phyloP scores from a whole-genome alignment of 2,797 vertebrate genomes.

The Anguilla marmorata region DNA sequence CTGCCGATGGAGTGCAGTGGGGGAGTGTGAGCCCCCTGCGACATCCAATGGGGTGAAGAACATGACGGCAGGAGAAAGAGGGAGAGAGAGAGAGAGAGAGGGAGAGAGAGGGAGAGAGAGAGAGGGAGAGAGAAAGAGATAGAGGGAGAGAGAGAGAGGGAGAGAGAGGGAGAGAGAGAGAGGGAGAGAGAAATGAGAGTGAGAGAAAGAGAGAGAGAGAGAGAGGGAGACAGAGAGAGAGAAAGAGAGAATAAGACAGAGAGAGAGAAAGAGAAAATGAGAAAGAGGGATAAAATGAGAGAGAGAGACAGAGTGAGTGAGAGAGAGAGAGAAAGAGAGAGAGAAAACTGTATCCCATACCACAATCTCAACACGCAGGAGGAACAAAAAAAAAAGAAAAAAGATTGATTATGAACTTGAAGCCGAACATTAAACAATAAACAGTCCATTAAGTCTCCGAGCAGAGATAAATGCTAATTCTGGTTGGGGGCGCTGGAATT shows the following conservation, averaged over 20 bases:
- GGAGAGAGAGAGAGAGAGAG: slow-evolving; percentile 31
- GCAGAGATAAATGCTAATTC: slow-evolving; percentile 67
- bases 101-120: slow-evolving; percentile 38
- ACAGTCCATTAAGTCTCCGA: slow-evolving; percentile 81
- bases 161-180: no score
- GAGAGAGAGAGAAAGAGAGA: slow-evolving; percentile 45
- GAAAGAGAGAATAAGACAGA: slow-evolving; percentile 41
- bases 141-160: no score
- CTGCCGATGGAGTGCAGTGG: slow-evolving; percentile 62
- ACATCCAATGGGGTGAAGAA: slow-evolving; percentile 72
- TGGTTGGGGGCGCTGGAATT: slow-evolving; percentile 81
- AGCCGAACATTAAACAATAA: slow-evolving; percentile 84
- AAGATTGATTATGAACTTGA: slow-evolving; percentile 63
- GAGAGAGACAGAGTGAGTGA: not conserved
- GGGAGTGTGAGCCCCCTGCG: slow-evolving; percentile 74
- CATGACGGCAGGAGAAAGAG: slow-evolving; percentile 40
- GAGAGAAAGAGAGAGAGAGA: not conserved
- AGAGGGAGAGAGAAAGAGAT: not conserved
- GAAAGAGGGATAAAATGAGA: slow-evolving; percentile 64
- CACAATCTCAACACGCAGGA: slow-evolving; percentile 33
- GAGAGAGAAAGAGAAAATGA: slow-evolving; percentile 42
- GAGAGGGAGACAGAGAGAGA: not conserved
- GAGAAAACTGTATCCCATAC: slow-evolving; percentile 61
- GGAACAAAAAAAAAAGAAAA: slow-evolving; percentile 62
- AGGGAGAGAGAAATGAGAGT: slow-evolving; percentile 40